phyloP scores from a whole-genome alignment of 2,113 vertebrate species.

The Felis chaus region DNA sequence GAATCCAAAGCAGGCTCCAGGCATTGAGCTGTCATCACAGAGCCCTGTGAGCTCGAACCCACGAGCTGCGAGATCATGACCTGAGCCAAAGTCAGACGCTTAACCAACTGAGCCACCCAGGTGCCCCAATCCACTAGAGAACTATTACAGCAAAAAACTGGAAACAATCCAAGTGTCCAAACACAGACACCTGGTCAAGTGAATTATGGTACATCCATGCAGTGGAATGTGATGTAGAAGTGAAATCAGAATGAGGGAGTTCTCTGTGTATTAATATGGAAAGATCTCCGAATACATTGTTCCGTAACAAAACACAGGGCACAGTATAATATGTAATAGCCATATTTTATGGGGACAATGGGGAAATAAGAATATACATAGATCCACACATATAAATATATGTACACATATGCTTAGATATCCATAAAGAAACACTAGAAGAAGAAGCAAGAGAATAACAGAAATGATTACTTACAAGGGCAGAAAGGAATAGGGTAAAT shows the following conservation, averaged over 20 bases:
- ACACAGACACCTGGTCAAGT: neutral
- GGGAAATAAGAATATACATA: neutral
- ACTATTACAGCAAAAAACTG: neutral
- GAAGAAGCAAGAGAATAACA: constrained; percentile 5
- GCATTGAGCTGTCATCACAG: too few relatives aligned
- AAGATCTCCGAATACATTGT: neutral
- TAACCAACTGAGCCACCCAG: too few relatives aligned
- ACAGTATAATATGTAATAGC: neutral
- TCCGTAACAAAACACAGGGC: neutral
- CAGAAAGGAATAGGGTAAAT: neutral
- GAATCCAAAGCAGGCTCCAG: too few relatives aligned
- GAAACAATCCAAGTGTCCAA: neutral
- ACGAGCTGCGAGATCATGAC: too few relatives aligned
- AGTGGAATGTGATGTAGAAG: neutral
- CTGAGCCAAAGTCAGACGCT: too few relatives aligned
- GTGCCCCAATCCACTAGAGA: neutral
- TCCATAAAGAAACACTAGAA: neutral
- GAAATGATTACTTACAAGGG: neutral
- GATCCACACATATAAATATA: neutral
- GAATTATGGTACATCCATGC: neutral
- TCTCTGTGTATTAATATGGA: neutral
- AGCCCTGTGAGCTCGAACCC: too few relatives aligned
- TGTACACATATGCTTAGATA: neutral
- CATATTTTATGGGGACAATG: neutral
- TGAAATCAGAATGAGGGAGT: neutral